Conservation (phyloP, 2,113 vertebrate species). For the Heteronetta atricapilla region DNA sequence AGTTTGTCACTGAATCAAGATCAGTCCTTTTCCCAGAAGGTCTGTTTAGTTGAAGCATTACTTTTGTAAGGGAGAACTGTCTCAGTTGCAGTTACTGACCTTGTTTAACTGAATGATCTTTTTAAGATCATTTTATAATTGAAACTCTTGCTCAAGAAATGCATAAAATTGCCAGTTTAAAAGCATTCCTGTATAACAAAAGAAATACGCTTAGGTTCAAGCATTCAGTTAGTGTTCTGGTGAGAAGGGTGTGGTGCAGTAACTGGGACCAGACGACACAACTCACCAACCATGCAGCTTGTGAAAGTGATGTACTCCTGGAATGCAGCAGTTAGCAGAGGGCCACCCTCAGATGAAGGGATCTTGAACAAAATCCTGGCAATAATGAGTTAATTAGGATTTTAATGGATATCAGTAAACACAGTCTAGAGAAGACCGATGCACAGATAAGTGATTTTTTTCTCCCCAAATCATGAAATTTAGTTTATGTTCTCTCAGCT, state of each 20-base stretch:
- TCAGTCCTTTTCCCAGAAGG: background rate
- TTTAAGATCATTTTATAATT: background rate
- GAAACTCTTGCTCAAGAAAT: background rate
- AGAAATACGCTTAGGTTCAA: background rate
- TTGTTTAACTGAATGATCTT: background rate
- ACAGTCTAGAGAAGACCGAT: background rate
- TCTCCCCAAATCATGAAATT: background rate
- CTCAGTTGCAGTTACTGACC: background rate
- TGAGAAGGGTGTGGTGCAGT: background rate
- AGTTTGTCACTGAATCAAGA: background rate
- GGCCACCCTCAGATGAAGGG: background rate
- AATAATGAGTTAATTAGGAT: background rate
- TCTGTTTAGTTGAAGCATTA: background rate
- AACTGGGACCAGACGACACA: background rate
- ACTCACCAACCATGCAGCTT: background rate
- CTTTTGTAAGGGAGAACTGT: background rate
- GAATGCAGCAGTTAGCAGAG: background rate
- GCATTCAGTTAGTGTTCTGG: background rate
- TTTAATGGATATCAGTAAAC: background rate
- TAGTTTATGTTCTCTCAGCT: background rate
- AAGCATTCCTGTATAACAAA: background rate
- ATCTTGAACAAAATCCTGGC: background rate
- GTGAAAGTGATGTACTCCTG: background rate
- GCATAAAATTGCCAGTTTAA: background rate
- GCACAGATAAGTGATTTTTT: background rate